These are phyloP conservation scores for Siniperca knerii DNA, from an alignment of 2,113 vertebrate genomes.

Conservation along the genomic window DNA sequence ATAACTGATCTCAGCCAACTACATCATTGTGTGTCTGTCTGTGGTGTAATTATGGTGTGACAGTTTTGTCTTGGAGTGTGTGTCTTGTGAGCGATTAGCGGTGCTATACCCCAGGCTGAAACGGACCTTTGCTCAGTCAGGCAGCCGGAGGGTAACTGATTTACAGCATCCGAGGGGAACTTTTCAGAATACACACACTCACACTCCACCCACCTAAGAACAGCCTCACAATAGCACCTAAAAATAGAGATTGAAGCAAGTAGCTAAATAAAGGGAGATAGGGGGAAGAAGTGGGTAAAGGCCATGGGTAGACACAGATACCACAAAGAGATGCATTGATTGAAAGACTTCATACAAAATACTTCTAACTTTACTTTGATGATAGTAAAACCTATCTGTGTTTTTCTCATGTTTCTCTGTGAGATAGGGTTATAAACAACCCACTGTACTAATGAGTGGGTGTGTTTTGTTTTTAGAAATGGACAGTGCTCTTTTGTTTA, in stretches of 20 bases:
- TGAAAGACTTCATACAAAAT: neutral
- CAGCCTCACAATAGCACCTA: slow-evolving; percentile 52
- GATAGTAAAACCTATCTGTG: neutral
- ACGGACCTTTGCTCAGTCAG: slow-evolving; percentile 75
- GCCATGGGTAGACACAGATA: neutral
- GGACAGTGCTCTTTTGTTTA: slow-evolving; percentile 70
- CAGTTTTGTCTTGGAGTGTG: neutral
- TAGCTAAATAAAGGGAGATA: slow-evolving; percentile 21
- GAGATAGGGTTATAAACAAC: slow-evolving; percentile 29
- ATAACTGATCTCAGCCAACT: slow-evolving; percentile 6
- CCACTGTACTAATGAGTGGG: slow-evolving; percentile 48
- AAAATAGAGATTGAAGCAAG: slow-evolving; percentile 54
- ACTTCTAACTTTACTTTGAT: neutral
- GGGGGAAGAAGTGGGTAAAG: slow-evolving; percentile 10
- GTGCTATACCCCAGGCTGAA: neutral
- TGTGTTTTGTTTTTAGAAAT: slow-evolving; percentile 66
- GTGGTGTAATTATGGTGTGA: slow-evolving; percentile 18
- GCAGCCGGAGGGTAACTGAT: slow-evolving; percentile 72
- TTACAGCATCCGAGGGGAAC: slow-evolving; percentile 61
- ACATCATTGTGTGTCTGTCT: slow-evolving; percentile 7
- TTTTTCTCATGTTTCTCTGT: neutral
- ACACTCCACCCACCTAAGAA: slow-evolving; percentile 49
- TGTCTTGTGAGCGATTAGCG: slow-evolving; percentile 1
- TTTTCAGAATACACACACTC: slow-evolving; percentile 8
- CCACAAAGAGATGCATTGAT: neutral